phyloP scores from a whole-genome alignment of 2,113 vertebrate genomes.

The Neodontobutis hainanensis region DNA sequence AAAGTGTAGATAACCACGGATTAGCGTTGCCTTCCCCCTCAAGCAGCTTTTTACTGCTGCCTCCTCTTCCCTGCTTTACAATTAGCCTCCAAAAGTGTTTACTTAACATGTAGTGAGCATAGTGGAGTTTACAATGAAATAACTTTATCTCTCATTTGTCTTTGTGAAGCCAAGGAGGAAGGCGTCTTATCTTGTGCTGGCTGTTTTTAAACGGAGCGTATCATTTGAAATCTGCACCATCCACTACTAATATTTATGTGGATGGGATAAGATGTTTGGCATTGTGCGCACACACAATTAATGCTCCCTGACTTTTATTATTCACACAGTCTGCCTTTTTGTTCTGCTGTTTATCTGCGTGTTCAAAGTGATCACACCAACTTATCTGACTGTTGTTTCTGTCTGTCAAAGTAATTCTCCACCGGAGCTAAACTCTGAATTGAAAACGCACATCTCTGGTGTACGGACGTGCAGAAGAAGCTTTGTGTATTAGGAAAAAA shows the following conservation, averaged over 20 bases:
- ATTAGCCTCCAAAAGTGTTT: constrained; percentile 4
- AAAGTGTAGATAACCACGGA: constrained; percentile 68
- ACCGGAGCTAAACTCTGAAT: neutral
- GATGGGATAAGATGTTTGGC: constrained; percentile 59
- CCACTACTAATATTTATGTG: constrained; percentile 50
- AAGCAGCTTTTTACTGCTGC: constrained; percentile 53
- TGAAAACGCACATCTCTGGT: neutral
- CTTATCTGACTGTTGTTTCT: constrained; percentile 1
- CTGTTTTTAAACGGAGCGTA: constrained; percentile 61
- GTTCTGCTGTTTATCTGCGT: constrained; percentile 11
- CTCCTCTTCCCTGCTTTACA: constrained; percentile 37
- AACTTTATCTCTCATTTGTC: constrained; percentile 31
- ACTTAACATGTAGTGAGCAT: constrained; percentile 7
- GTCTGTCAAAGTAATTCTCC: neutral
- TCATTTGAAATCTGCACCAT: constrained; percentile 55
- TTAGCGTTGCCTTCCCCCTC: constrained; percentile 60
- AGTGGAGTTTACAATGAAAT: constrained; percentile 14
- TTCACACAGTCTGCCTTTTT: constrained; percentile 29
- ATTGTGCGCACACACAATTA: constrained; percentile 45
- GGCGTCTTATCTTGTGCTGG: constrained; percentile 47
- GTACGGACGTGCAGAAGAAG: too few relatives aligned
- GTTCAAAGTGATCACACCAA: neutral
- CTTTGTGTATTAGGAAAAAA: neutral
- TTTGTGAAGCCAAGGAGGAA: constrained; percentile 32
- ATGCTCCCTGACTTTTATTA: constrained; percentile 34